Evolutionary conservation across 2,888 invertebrate species (phyloP).

Genomic region (Trissonchulus sp.): DNA sequence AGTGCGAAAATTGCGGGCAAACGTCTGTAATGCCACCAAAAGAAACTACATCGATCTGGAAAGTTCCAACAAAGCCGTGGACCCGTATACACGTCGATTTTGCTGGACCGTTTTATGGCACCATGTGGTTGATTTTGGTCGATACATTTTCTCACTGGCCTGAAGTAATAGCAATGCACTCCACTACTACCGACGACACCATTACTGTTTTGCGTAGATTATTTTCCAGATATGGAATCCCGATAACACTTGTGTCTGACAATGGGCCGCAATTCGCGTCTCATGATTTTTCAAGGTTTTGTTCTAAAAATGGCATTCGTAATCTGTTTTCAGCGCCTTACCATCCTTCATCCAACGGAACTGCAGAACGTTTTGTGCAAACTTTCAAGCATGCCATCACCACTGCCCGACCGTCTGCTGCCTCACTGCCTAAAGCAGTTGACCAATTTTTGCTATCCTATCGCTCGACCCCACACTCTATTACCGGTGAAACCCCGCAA

Average conservation of each 20-base stretch:
- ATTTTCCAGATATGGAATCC: conserved; percentile 43
- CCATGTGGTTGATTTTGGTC: conserved; percentile 50
- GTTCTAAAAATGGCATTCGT: no score
- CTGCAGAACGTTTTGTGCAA: no score
- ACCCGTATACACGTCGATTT: conserved; percentile 55
- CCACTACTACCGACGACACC: conserved; percentile 37
- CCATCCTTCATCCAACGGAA: no score
- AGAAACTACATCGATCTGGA: conserved; percentile 44
- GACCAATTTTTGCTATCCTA: no score
- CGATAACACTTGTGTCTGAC: conserved; percentile 45
- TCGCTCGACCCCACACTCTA: no score
- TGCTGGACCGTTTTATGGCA: conserved; percentile 50
- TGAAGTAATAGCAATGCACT: no score
- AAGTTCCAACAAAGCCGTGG: conserved; percentile 45
- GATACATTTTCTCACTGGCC: no score
- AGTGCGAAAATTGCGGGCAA: conserved; percentile 38
- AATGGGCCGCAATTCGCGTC: conserved; percentile 47
- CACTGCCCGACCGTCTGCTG: no score
- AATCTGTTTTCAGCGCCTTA: no score
- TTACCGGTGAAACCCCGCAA: no score
- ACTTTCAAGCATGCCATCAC: no score
- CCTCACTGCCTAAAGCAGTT: no score
- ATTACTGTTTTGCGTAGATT: conserved; percentile 37
- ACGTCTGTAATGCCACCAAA: conserved; percentile 38
- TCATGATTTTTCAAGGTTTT: conserved; percentile 40